These are phyloP conservation scores for Nannobrachium achirus DNA, from an alignment of 2,113 vertebrate species.

Conservation along the genomic window DNA sequence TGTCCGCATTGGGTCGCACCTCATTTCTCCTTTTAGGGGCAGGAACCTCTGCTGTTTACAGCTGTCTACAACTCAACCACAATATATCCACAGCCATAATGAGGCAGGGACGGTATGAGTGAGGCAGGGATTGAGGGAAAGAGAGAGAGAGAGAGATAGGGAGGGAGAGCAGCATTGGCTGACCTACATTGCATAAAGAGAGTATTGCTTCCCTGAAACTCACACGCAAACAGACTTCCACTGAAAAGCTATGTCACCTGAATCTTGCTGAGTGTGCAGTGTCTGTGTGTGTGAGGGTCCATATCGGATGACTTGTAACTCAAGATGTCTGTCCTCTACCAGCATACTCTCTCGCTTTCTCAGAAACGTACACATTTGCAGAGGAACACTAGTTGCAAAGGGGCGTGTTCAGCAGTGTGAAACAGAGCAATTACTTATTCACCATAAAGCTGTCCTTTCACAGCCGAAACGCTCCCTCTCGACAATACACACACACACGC, in stretches of 20 bases:
- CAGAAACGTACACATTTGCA: conserved; percentile 24
- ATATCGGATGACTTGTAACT: conserved; percentile 77
- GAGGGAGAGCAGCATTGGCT: conserved; percentile 41
- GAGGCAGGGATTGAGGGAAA: not conserved
- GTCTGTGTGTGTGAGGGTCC: conserved; percentile 31
- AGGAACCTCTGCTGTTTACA: too few relatives aligned
- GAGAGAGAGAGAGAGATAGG: conserved; percentile 1
- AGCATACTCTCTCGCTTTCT: conserved; percentile 45
- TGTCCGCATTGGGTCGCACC: too few relatives aligned
- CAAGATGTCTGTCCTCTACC: conserved; percentile 69
- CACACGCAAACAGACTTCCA: conserved; percentile 68
- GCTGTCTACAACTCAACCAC: too few relatives aligned
- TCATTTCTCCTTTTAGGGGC: too few relatives aligned
- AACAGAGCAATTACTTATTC: conserved; percentile 45
- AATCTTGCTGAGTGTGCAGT: conserved; percentile 75
- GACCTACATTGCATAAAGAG: conserved; percentile 74
- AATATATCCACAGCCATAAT: too few relatives aligned
- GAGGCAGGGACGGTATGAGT: not conserved
- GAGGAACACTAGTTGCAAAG: conserved; percentile 23
- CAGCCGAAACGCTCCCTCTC: conserved; percentile 34
- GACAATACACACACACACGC: not conserved
- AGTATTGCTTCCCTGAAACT: conserved; percentile 68
- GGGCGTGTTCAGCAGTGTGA: not conserved
- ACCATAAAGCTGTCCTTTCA: conserved; percentile 47
- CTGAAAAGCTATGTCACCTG: conserved; percentile 71